Evolutionary conservation across 2,888 invertebrate genomes (phyloP), one percentile per base, ranked within the genome.

Genomic region (Lacanobia wlatinum): DNA sequence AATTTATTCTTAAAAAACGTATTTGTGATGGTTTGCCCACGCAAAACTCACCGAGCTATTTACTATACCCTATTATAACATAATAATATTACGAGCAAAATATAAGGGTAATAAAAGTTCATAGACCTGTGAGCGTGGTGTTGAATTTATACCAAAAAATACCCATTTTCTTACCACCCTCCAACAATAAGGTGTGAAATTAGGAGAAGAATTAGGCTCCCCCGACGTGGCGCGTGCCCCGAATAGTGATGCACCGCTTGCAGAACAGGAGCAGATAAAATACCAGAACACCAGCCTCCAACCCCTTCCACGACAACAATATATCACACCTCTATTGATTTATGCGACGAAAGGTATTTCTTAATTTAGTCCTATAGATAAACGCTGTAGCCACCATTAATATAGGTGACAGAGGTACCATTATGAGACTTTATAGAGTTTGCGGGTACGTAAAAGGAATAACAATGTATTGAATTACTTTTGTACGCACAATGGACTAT

Each of bases 111-210:
- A 80, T 87, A 87, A 84, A 83, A 85, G 85, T 88, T 87, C 85
- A 88, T 84, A 84, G 88, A 87, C 81, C 85, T 80, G 83, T 82
- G 87, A 87, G 85, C 87, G 87, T 89, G 89, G 89, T 88, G 86
- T 87, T 83, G 87, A 90, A 88, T 89, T 90, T 89, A 86, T 89
- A 90, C 91, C 88, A 91, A 94, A 76, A 84, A 93, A 92, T 91
- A 92, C 90, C 93, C 90, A 93, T 93, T 95, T 93, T 93, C 93
- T 92, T 93, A 89, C 90, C 90, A 85, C 90, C 89, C 90, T 88
- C 92, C 92, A 87, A 92, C 94, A 94, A 95, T 95, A 96, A 95
- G 95, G 95, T 96, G 94, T 92, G 92, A 96, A 96, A 95, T 96
- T 96, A 96, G 95, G 93, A 88, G 92, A 92, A 93, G 94, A 95